Conservation (phyloP, 2,888 invertebrate species). For the Apodemia mormo region DNA sequence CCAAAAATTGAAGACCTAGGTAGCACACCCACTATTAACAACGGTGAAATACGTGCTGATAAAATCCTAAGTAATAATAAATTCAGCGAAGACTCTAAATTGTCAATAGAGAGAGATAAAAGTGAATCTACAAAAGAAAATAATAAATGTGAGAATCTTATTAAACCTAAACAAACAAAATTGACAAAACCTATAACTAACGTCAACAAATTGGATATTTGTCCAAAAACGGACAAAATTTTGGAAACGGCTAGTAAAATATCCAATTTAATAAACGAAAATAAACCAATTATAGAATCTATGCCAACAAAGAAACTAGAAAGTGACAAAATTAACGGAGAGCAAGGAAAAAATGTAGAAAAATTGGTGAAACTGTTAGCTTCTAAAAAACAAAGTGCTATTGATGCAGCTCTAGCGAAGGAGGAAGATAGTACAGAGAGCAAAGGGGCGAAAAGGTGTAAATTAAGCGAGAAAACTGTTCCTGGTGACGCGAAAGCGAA, state of each 20-base stretch:
- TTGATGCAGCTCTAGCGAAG: constrained; percentile 25
- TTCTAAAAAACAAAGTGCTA: constrained; percentile 38
- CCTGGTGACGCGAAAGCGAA: constrained; percentile 59
- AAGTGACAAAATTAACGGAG: constrained; percentile 31
- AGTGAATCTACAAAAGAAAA: constrained; percentile 22
- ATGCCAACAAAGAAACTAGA: constrained; percentile 25
- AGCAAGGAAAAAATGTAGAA: constrained; percentile 38
- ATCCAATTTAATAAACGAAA: constrained; percentile 36
- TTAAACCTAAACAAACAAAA: constrained; percentile 30
- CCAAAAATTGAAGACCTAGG: constrained; percentile 48
- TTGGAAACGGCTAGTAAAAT: constrained; percentile 24
- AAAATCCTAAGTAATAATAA: constrained; percentile 31
- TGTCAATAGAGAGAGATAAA: constrained; percentile 31
- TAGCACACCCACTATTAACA: constrained; percentile 32
- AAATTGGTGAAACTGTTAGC: constrained; percentile 32
- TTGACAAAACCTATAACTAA: constrained; percentile 20
- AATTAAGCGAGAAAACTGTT: not conserved
- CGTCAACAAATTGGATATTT: constrained; percentile 31
- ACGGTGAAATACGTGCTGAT: constrained; percentile 39
- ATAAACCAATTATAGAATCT: not conserved
- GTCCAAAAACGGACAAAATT: constrained; percentile 36
- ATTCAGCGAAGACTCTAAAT: constrained; percentile 31
- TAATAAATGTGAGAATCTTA: constrained; percentile 25
- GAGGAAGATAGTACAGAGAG: constrained; percentile 27
- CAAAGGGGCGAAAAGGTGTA: constrained; percentile 6